These are phyloP conservation scores for Chrysochloris asiatica DNA, from an alignment of 2,113 vertebrate genomes.

Conservation along the genomic window DNA sequence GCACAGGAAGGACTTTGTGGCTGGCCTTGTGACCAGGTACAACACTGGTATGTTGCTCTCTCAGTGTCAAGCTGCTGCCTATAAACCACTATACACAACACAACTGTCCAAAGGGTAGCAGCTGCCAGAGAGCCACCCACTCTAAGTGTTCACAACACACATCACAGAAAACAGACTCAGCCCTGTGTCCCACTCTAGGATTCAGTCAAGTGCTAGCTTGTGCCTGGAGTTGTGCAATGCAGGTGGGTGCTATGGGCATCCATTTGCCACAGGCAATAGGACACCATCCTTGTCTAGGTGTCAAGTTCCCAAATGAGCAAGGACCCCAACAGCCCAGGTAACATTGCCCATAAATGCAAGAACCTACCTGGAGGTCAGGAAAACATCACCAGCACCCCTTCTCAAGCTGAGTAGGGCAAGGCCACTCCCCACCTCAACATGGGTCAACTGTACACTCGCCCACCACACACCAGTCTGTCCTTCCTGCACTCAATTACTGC, in stretches of 20 bases:
- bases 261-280: not conserved
- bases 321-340: not conserved
- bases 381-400: not conserved
- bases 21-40: not conserved
- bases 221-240: not conserved
- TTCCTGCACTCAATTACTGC: not conserved
- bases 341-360: not conserved
- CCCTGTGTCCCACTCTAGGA: too few relatives aligned
- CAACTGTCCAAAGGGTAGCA: not conserved
- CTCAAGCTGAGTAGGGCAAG: not conserved
- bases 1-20: too few relatives aligned
- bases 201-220: not conserved
- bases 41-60: not conserved
- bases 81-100: not conserved
- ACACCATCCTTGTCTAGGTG: not conserved
- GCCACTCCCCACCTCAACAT: too few relatives aligned
- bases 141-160: not conserved
- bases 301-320: not conserved
- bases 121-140: not conserved
- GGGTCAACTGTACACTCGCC: too few relatives aligned
- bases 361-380: not conserved
- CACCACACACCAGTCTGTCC: too few relatives aligned
- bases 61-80: not conserved
- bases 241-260: not conserved
- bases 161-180: not conserved